Conservation (phyloP, 2,797 vertebrate species). For the Synaphobranchus kaupii region DNA sequence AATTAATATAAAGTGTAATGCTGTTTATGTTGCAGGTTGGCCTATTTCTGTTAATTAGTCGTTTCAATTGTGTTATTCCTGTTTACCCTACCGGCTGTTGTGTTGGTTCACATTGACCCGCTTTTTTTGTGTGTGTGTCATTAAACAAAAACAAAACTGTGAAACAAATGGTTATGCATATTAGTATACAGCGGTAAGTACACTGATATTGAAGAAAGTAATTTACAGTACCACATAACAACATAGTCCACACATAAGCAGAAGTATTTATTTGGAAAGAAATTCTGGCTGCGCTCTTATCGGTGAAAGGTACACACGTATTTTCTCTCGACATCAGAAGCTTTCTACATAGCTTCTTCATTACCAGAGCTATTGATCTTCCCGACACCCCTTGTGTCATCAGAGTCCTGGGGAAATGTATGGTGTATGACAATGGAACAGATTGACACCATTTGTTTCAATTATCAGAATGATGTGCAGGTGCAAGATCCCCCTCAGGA, state of each 20-base stretch:
- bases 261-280: neutral
- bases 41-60: neutral
- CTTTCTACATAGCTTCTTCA: neutral
- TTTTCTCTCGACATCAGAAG: neutral
- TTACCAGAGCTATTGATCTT: conserved; percentile 13
- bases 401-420: conserved; percentile 2
- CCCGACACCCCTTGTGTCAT: neutral
- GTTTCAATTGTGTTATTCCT: neutral
- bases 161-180: neutral
- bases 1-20: neutral
- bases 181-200: neutral
- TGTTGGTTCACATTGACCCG: neutral
- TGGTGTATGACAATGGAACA: conserved; percentile 10
- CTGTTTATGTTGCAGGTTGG: neutral
- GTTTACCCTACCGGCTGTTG: neutral
- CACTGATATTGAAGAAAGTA: neutral
- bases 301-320: neutral
- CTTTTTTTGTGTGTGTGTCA: neutral
- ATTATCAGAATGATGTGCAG: conserved; percentile 49
- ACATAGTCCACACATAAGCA: neutral
- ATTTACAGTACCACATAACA: neutral
- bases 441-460: conserved; percentile 51
- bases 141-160: neutral
- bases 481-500: conserved; percentile 40
- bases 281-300: neutral